These are phyloP conservation scores for Megatriorchis doriae DNA, from an alignment of 2,113 vertebrate genomes.

Conservation along the genomic window DNA sequence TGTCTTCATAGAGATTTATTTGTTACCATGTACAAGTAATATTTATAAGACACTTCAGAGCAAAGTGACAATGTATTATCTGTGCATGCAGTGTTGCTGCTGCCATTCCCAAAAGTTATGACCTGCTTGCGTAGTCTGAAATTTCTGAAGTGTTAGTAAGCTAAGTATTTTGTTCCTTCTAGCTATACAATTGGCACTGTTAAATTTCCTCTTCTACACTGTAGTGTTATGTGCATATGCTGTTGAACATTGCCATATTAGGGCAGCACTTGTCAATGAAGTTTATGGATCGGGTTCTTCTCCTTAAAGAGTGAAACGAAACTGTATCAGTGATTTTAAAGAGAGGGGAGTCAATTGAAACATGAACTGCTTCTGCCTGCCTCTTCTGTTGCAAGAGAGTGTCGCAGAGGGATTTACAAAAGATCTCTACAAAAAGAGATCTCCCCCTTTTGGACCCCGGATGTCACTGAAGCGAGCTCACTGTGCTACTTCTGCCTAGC, in stretches of 20 bases:
- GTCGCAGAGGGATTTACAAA: background rate
- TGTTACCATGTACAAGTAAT: background rate
- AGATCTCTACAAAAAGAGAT: background rate
- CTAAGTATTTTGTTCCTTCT: background rate
- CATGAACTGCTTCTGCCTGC: background rate
- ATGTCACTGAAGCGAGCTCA: background rate
- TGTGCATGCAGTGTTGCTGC: background rate
- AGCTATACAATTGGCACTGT: background rate
- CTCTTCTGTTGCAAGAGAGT: fast-evolving
- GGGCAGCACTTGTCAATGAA: background rate
- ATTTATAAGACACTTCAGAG: background rate
- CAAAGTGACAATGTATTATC: background rate
- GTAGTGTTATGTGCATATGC: fast-evolving
- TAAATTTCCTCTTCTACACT: background rate
- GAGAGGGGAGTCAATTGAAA: background rate
- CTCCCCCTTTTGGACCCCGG: background rate
- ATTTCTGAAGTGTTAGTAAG: background rate
- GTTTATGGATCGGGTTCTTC: background rate
- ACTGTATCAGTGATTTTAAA: background rate
- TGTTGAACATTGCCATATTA: background rate
- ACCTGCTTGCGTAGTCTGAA: background rate
- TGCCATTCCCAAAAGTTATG: background rate
- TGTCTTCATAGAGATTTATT: fast-evolving
- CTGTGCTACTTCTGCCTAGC: background rate
- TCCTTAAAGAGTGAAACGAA: background rate